A percentile compares a stretch with the other conserved stretches of the same genome.
phyloP scores from a whole-genome alignment of 2,113 vertebrate genomes.

The Meleagris gallopavo region DNA sequence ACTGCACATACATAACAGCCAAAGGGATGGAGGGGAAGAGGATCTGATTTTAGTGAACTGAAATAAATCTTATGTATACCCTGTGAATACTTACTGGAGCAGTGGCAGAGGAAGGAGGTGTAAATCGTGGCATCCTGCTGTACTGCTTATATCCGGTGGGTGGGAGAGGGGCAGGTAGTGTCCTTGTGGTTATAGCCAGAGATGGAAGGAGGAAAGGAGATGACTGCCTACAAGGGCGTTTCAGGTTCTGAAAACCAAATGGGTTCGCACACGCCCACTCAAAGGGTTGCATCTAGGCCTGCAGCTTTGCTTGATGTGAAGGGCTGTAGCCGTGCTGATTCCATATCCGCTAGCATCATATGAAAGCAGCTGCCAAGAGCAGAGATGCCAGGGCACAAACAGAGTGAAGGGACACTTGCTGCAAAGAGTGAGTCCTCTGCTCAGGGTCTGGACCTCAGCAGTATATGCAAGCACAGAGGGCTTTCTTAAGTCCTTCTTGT shows the following conservation, averaged over 20 bases:
- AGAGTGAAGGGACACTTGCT: neutral
- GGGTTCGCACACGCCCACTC: neutral
- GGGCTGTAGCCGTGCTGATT: neutral
- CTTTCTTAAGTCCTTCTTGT: neutral
- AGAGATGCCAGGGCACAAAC: neutral
- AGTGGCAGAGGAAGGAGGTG: neutral
- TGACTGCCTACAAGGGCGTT: neutral
- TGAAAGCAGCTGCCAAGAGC: neutral
- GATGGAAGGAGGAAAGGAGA: neutral
- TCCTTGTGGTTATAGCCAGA: neutral
- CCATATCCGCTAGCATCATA: neutral
- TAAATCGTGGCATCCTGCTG: neutral
- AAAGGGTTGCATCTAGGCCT: neutral
- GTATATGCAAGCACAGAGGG: neutral
- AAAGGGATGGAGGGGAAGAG: neutral
- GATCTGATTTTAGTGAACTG: neutral
- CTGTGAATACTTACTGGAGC: neutral
- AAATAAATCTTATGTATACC: neutral
- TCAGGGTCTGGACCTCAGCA: neutral
- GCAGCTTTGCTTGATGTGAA: neutral
- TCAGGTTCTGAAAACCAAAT: neutral
- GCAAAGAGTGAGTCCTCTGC: accelerated
- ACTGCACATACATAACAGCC: neutral
- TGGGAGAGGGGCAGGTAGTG: neutral
- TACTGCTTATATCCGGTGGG: neutral